Base-by-base conservation (phyloP, 2,888 invertebrate species). In the Tenthredo notha region DNA sequence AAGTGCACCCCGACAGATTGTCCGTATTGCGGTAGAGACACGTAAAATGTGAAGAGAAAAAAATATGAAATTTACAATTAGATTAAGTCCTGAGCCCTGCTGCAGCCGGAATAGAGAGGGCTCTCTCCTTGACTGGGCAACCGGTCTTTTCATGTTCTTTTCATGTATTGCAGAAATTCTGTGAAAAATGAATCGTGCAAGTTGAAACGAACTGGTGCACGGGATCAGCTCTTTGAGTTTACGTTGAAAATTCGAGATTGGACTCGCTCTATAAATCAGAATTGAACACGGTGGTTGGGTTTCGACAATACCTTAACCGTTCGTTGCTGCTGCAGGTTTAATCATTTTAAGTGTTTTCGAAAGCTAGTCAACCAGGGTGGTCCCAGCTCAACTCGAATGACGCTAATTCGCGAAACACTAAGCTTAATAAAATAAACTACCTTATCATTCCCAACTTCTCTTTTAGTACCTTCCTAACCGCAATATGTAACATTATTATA, bases 321-420 rank as follows among this genome's bases (percentile, higher is more conserved):
- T 37, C 75, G 84, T 75, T 87, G 86, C 87, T 84, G 84, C 84
- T 87, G 88, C 85, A 86, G 84, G 88, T 89, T 90, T 91, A 91
- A 91, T 91, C 91, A 91, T 90, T 91, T 91, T 90, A 90, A 91
- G 91, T 91, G 91, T 90, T 91, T 91, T 88, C 88, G 89, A 91
- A 90, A 88, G 90, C 72, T 61, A 18, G 74, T 33, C 77, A 25
- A 50, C 50, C 77, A 29, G 83, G 47, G 70, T 65, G 70, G 67
- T 67, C 65, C 47, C 61, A 18, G 37, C 40, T 21, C 61, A 6
- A 40, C 61, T 37, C 40, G 40, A 21, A 80, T 61, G 61, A 61
- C 40, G 37, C 61, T 77, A 50, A 77, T 77, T 77, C 54, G 29
- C 29, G 77, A 18, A 54, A 77, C 77, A 54, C 33, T 77, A 77